Evolutionary conservation across 2,113 vertebrate species (phyloP).

Genomic region (Laticauda laticaudata): DNA sequence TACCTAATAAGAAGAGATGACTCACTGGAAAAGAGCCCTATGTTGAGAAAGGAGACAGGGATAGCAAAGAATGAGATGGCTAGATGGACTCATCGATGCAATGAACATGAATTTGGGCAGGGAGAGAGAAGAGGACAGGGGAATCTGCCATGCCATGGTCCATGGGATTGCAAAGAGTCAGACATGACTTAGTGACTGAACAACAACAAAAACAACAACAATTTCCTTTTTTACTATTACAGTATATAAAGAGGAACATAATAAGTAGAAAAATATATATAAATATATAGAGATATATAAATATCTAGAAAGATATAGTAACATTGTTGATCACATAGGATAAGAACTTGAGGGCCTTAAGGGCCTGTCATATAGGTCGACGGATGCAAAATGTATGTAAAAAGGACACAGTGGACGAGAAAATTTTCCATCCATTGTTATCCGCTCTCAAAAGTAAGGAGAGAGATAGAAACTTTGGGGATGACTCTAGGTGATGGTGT

Average conservation of each 20-base stretch:
- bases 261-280: neutral
- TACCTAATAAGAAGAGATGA: neutral
- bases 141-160: neutral
- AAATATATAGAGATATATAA: too few relatives aligned
- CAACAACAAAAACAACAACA: neutral
- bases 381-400: too few relatives aligned
- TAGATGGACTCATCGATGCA: neutral
- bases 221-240: neutral
- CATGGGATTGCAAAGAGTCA: neutral
- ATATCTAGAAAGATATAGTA: neutral
- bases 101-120: neutral
- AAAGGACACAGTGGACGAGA: too few relatives aligned
- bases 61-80: neutral
- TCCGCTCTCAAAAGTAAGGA: too few relatives aligned
- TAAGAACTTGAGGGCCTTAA: neutral
- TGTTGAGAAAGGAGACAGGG: neutral
- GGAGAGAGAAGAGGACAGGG: neutral
- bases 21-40: neutral
- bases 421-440: too few relatives aligned
- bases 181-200: neutral
- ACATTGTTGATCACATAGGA: neutral
- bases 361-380: too few relatives aligned
- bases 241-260: neutral
- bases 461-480: too few relatives aligned
- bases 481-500: too few relatives aligned